Evolutionary conservation across 2,888 invertebrate genomes (phyloP).

Genomic region (Stenodera caucasica): DNA sequence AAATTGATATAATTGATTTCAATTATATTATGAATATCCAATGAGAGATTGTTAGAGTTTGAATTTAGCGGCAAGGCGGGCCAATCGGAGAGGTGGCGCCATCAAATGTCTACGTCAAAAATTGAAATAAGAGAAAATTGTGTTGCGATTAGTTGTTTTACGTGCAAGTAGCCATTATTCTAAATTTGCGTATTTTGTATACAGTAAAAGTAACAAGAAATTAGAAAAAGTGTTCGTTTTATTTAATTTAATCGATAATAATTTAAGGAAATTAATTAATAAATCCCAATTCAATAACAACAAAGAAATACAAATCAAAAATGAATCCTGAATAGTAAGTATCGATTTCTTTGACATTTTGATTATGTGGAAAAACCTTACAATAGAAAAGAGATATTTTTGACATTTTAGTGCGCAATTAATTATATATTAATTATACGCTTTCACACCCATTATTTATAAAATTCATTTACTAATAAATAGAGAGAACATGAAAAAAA

Average conservation of each 20-base stretch:
- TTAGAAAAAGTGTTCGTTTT: constrained; percentile 30
- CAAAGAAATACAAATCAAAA: constrained; percentile 34
- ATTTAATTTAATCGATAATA: constrained; percentile 10
- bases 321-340: constrained; percentile 88
- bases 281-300: background rate
- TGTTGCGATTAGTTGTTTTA: constrained; percentile 43
- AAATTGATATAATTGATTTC: no score
- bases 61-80: background rate
- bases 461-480: no score
- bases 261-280: background rate
- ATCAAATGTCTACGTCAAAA: background rate
- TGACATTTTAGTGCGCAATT: constrained; percentile 45
- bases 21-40: no score
- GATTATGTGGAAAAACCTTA: constrained; percentile 30
- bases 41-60: background rate
- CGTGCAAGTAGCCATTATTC: constrained; percentile 48
- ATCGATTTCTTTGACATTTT: constrained; percentile 53
- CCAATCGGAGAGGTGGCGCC: background rate
- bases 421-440: background rate
- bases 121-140: background rate
- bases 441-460: no score
- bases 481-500: background rate
- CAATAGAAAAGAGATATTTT: constrained; percentile 43
- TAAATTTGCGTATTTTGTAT: constrained; percentile 49
- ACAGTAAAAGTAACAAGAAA: constrained; percentile 34